A percentile compares a stretch with the other conserved stretches of the same genome.
Evolutionary conservation across 2,113 vertebrate genomes (phyloP).

Genomic region (Probosciger aterrimus): DNA sequence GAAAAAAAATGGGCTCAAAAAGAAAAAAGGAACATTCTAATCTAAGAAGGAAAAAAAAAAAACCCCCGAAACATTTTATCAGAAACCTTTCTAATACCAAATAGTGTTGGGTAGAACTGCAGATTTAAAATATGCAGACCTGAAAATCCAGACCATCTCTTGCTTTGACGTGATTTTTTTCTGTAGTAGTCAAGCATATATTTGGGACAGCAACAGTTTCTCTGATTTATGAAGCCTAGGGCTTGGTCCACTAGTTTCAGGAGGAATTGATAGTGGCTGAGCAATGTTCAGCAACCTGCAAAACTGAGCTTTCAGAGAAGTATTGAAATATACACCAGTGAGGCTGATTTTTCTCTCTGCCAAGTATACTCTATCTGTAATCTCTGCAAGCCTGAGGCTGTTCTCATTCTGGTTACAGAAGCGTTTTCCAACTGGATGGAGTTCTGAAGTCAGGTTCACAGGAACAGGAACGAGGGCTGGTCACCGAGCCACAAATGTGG

Average conservation of each 20-base stretch:
- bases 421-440: slow-evolving; percentile 4
- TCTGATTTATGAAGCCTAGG: neutral
- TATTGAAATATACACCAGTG: neutral
- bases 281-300: neutral
- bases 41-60: neutral
- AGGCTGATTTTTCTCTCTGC: neutral
- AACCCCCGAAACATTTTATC: neutral
- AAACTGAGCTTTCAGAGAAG: neutral
- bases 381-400: slow-evolving; percentile 8
- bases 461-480: neutral
- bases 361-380: neutral
- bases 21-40: neutral
- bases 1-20: neutral
- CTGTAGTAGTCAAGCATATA: neutral
- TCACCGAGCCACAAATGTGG: neutral
- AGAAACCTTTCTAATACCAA: neutral
- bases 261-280: neutral
- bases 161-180: neutral
- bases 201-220: neutral
- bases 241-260: neutral
- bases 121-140: neutral
- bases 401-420: slow-evolving; percentile 16
- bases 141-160: neutral
- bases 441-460: slow-evolving; percentile 24
- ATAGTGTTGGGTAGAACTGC: neutral